Percentiles rank a stretch among this genome's conserved stretches.
phyloP scores from a whole-genome alignment of 2,888 invertebrate genomes.

The Blomia tropicalis region DNA sequence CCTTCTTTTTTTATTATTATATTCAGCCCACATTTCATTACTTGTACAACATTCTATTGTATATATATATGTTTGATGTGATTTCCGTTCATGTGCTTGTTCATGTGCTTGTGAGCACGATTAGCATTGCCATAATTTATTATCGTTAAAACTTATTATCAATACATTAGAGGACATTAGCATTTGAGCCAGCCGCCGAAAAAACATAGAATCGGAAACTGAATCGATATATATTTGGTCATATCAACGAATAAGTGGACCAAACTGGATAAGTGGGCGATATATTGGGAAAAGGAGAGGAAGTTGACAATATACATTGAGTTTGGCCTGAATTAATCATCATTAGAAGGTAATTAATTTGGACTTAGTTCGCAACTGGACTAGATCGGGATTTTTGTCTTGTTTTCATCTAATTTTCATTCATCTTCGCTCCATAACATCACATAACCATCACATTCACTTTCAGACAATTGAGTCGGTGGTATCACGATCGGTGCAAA shows the following conservation, averaged over 20 bases:
- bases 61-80: too few species aligned
- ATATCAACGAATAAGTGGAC: too few species aligned
- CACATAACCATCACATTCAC: too few species aligned
- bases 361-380: slow-evolving; percentile 3
- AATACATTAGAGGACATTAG: slow-evolving; percentile 13
- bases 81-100: too few species aligned
- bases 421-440: too few species aligned
- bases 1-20: too few species aligned
- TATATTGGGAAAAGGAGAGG: background rate
- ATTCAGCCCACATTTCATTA: too few species aligned
- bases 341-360: slow-evolving; percentile 13
- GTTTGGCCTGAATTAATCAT: slow-evolving; percentile 13
- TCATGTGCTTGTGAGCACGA: too few species aligned
- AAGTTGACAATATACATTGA: background rate
- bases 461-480: background rate
- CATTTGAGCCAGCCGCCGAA: slow-evolving; percentile 6
- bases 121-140: slow-evolving; percentile 13
- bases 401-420: background rate
- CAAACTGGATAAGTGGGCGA: background rate
- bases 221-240: too few species aligned
- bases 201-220: background rate
- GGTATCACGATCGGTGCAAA: too few species aligned
- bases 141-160: slow-evolving; percentile 8
- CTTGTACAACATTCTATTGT: too few species aligned
- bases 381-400: background rate